These are phyloP conservation scores for Labia minor DNA, from an alignment of 2,888 invertebrate genomes.

Conservation along the genomic window DNA sequence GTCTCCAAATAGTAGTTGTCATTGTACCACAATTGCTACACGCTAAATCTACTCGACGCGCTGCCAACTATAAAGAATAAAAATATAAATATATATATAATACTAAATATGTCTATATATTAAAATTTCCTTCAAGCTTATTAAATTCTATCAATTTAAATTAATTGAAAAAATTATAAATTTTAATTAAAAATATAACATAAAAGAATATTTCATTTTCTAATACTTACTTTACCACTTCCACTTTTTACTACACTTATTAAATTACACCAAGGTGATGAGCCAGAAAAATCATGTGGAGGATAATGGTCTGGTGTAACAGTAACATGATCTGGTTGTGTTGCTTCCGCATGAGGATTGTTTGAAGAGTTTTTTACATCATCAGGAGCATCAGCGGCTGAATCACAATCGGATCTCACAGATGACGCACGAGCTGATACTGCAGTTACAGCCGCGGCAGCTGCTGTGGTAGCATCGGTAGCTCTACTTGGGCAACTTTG, in stretches of 20 bases:
- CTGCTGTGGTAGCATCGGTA: constrained; percentile 28
- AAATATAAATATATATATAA: no score
- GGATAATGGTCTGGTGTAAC: constrained; percentile 3
- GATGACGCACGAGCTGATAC: background rate
- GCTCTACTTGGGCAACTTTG: constrained; percentile 69
- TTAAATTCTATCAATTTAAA: constrained; percentile 16
- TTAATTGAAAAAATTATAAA: no score
- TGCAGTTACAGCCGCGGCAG: background rate
- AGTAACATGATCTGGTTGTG: background rate
- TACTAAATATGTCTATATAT: no score
- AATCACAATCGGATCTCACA: background rate
- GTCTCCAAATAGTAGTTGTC: constrained; percentile 93
- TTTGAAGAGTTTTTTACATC: background rate
- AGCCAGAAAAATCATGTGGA: constrained; percentile 32
- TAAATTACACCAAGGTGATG: constrained; percentile 38
- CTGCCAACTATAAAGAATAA: constrained; percentile 29
- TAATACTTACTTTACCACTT: constrained; percentile 24
- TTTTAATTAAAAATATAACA: no score
- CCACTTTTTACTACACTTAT: constrained; percentile 32
- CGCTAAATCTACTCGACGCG: constrained; percentile 66
- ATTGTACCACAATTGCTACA: constrained; percentile 97
- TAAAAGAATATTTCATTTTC: no score
- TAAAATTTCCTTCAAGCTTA: no score
- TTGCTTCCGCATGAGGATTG: background rate
- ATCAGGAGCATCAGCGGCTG: background rate